Evolutionary conservation across 2,888 invertebrate genomes (phyloP), one percentile per base, ranked within the genome.

Genomic region (Pharmacophagus antenor): DNA sequence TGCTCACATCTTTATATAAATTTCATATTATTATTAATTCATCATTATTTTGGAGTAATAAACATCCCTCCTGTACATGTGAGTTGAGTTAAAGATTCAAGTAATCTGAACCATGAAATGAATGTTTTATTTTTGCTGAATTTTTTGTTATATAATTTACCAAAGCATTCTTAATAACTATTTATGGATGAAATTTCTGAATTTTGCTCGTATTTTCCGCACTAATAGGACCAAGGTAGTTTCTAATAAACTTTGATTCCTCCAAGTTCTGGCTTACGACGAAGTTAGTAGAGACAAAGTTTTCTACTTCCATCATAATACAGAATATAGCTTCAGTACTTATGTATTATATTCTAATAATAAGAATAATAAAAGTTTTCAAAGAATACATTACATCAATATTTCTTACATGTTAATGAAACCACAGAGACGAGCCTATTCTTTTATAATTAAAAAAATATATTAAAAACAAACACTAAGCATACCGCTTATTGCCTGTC

Each of bases 231-330:
- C 25, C 27, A 55, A 37, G 47, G 37, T 55, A 55, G 55, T 55
- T 55, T 22, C 55, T 55, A 47, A 55, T 55, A 55, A 55, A 55
- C 55, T 55, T 47, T 31, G 47, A 47, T 55, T 55, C 22, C 47
- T 31, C 22, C 21, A 55, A 47, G 47, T n/a, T 47, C 17, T 7
- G 4, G 55, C 47, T 55, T 47, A 47, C 47, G 21, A 21, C 31
- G 21, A 20, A 55, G 46, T 47, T 55, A 31, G 31, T n/a, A 27
- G 15, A 12, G 31, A 31, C 8, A 44, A 47, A 55, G 55, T 55
- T 55, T 47, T 31, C 27, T 47, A 47, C 55, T 55, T 46, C 31
- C 47, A 37, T 21, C n/a, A 47, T 31, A 55, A 47, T 47, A 47
- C 31, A 37, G 17, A 31, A n/a, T 31, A 55, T 47, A 55, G 6